Base-by-base conservation (phyloP, 2,888 invertebrate species). In the Spilarctia lutea region DNA sequence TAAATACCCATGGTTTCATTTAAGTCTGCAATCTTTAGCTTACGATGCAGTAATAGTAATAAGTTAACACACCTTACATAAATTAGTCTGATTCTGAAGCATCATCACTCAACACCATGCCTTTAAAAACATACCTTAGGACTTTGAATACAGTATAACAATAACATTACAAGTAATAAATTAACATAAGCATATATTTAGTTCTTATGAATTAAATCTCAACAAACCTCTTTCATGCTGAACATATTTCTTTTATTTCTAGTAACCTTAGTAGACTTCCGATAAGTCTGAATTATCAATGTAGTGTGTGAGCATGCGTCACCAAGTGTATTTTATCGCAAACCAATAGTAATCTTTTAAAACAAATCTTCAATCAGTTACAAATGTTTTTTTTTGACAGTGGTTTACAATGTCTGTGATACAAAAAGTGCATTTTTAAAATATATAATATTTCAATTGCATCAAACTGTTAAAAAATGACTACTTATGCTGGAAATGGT, bases 261-360 rank as follows among this genome's bases (percentile, higher is more conserved):
- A 56, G 52, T 56, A n/a, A 56, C 52, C n/a, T 56, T n/a, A 24
- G 52, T 11, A 56, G 24, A 56, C 52, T 52, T 35, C 35, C 71
- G 82, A 82, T 82, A 75, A 79, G 69, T 73, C 66, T n/a, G 75
- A 78, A 80, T 82, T 52, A 71, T 66, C 73, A 52, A 56, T 30
- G 24, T 68, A 52, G 8, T 56, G 24, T 52, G 52, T 33, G 30
- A 30, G 65, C 7, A 65, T 65, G 30, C 27, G 33, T 65, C 27
- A 30, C 18, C 52, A n/a, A 56, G 52, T n/a, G 24, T 39, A 71
- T 71, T 65, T 74, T 56, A 81, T 84, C 72, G 75, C 52, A 56
- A 56, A 56, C 52, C 52, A 56, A 56, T 11, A 24, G 52, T 56
- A 56, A 56, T 56, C 52, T 75, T 66, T 76, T 48, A 66, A 75